These are phyloP conservation scores for Chaetodon auriga DNA, from an alignment of 2,113 vertebrate genomes.

Conservation along the genomic window DNA sequence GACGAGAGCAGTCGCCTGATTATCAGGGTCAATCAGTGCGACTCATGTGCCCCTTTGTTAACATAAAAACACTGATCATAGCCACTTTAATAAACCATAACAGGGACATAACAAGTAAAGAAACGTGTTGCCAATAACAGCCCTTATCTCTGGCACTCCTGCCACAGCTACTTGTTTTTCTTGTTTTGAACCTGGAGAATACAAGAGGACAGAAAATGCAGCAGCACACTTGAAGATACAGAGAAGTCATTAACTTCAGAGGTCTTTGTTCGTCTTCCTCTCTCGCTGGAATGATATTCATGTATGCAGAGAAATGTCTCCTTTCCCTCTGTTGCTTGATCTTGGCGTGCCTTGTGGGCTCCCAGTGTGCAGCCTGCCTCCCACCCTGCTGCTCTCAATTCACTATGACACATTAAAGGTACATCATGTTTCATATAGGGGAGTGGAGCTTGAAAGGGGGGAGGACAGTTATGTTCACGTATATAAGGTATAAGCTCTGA, in stretches of 20 bases:
- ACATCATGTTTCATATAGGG: conserved; percentile 30
- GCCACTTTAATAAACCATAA: background rate
- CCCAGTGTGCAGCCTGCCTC: conserved; percentile 60
- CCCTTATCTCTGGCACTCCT: conserved; percentile 1
- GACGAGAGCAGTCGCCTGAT: background rate
- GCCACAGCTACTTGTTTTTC: conserved; percentile 23
- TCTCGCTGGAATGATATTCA: conserved; percentile 66
- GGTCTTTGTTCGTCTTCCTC: conserved; percentile 56
- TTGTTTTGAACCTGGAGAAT: conserved; percentile 1
- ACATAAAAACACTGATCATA: background rate
- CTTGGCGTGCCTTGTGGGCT: conserved; percentile 53
- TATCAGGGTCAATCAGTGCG: background rate
- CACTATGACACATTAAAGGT: conserved; percentile 63
- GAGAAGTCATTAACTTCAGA: conserved; percentile 56
- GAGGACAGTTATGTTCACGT: background rate
- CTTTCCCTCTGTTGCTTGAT: conserved; percentile 60
- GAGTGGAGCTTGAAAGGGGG: conserved; percentile 19
- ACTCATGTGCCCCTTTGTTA: background rate
- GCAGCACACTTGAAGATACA: conserved; percentile 30
- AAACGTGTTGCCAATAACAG: background rate
- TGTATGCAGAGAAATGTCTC: conserved; percentile 72
- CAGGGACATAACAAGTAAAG: background rate
- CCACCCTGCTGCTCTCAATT: conserved; percentile 61
- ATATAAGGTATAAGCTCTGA: background rate
- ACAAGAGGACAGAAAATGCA: conserved; percentile 4